phyloP scores from a whole-genome alignment of 1,140 invertebrate species.

The Zaprionus davidi region DNA sequence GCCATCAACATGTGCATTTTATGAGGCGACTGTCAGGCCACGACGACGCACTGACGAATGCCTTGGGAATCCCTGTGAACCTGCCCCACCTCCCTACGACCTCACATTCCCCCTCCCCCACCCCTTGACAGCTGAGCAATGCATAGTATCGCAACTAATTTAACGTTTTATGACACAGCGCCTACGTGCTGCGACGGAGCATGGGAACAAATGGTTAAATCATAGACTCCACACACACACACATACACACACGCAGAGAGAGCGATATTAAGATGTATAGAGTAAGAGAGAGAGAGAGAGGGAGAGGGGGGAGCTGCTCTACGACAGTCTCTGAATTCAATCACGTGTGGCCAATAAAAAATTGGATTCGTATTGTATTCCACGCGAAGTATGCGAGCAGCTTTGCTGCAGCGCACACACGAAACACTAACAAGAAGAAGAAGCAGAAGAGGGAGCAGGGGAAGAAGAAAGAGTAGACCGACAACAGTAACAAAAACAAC shows the following conservation, averaged over 20 bases:
- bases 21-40: constrained; percentile 58
- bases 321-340: constrained; percentile 59
- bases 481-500: background rate
- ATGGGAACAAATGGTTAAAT: constrained; percentile 69
- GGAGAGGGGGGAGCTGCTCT: background rate
- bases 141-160: constrained; percentile 68
- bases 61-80: constrained; percentile 58
- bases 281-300: background rate
- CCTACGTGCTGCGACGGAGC: constrained; percentile 68
- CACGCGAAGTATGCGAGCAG: constrained; percentile 25
- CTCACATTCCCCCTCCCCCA: background rate
- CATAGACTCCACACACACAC: constrained; percentile 58
- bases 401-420: constrained; percentile 8
- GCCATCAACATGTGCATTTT: constrained; percentile 80
- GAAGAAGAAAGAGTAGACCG: background rate
- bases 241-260: constrained; percentile 16
- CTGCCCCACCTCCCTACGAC: constrained; percentile 4
- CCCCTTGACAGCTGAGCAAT: constrained; percentile 1
- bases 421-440: background rate
- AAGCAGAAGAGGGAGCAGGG: background rate
- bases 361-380: constrained; percentile 61
- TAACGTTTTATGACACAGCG: constrained; percentile 76
- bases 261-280: background rate
- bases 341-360: constrained; percentile 77
- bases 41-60: constrained; percentile 56